Base-by-base conservation (phyloP, 2,797 vertebrate genomes). In the Scleropages formosus region DNA sequence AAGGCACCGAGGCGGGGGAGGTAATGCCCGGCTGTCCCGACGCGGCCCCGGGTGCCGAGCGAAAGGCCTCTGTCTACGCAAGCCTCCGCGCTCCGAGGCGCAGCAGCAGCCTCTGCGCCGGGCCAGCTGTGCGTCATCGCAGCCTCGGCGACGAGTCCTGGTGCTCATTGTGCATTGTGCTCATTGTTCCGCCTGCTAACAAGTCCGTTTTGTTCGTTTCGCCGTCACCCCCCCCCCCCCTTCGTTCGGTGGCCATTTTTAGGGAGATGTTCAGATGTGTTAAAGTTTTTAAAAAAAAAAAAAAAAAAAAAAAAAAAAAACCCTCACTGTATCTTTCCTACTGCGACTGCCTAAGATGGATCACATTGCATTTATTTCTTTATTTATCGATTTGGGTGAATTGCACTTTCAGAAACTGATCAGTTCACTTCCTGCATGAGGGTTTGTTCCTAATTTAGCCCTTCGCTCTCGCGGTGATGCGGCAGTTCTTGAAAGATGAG, bases 311-410 rank as follows among this genome's bases (percentile, higher is more conserved):
- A 39, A 39, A 39, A 39, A 39, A 39, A 39, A 39, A 31, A 39
- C 31, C 31, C 31, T 39, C 67, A 49, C 11, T 4, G 15, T 0
- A 9, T 22, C 3, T 56, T 56, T 56, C 11, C 18, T 60, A 60
- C 67, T 1, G 67, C 7, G 24, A 69, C 46, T 22, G 12, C 22
- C 46, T 53, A 0, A 53, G 13, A 51, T 16, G 4, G n/a, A 24
- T 68, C n/a, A n/a, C n/a, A n/a, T n/a, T n/a, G n/a, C n/a, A n/a
- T 47, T 47, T 20, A 46, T 67, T 68, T 15, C 68, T 69, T 24
- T 16, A 24, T 46, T 49, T 22, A 3, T n/a, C n/a, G n/a, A 2
- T 31, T 12, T 9, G 51, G 46, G 49, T 1, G 47, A 22, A 18
- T 46, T 24, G 44, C n/a, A 68, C 47, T 68, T 26, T 66, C 9